phyloP scores from a whole-genome alignment of 2,888 invertebrate genomes.

The Tenthredo notha region DNA sequence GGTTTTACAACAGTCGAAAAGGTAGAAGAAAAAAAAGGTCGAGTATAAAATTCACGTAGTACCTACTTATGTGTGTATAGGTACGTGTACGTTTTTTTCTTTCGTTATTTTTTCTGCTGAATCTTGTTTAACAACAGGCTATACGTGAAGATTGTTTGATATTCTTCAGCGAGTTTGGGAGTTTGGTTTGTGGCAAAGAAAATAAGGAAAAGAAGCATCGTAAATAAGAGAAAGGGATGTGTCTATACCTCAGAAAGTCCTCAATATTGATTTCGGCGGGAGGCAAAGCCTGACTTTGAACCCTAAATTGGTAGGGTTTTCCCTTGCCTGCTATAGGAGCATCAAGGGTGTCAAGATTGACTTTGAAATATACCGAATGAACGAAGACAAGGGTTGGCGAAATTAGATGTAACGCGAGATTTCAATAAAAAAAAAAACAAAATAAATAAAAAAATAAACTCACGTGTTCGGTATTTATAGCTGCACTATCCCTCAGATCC shows the following conservation, averaged over 20 bases:
- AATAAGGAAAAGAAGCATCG: neutral
- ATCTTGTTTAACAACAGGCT: neutral
- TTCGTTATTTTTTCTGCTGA: neutral
- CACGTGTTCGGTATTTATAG: constrained; percentile 76
- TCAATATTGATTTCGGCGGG: constrained; percentile 43
- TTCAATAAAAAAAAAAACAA: neutral
- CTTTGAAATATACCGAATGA: constrained; percentile 48
- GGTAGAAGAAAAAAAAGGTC: neutral
- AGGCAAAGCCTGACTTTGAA: constrained; percentile 42
- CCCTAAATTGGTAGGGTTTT: constrained; percentile 16
- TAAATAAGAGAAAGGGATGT: constrained; percentile 24
- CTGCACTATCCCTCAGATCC: constrained; percentile 73
- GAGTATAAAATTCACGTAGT: neutral
- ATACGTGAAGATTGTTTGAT: constrained; percentile 10
- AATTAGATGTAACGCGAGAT: neutral
- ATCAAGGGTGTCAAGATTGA: constrained; percentile 35
- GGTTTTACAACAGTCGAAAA: neutral
- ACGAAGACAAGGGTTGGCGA: neutral
- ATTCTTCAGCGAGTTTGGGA: neutral
- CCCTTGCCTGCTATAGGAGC: neutral
- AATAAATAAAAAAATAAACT: constrained; percentile 60
- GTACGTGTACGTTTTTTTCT: neutral
- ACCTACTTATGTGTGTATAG: neutral
- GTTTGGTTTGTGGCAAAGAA: neutral
- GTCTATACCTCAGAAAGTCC: constrained; percentile 12